Conservation (phyloP, 2,797 vertebrate genomes). For the Lepidocolaptes lacrymiger region DNA sequence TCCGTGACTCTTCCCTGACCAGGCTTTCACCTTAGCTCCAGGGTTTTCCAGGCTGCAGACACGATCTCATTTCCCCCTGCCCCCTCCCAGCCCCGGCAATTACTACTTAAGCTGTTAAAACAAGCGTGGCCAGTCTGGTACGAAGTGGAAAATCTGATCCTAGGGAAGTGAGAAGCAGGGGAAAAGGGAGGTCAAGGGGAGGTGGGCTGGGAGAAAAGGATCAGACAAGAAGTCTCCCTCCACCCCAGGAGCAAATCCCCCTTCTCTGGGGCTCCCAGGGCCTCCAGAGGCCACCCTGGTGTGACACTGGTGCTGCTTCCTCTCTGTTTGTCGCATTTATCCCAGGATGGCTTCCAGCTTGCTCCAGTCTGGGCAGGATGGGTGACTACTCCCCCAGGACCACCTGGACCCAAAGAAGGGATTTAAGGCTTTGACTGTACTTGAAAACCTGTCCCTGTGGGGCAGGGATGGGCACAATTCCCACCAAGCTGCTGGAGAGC, state of each 20-base stretch:
- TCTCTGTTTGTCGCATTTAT: background rate
- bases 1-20: slow-evolving; percentile 32
- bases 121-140: slow-evolving; percentile 63
- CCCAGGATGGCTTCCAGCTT: background rate
- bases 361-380: background rate
- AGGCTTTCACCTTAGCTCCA: slow-evolving; percentile 59
- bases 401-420: fast-evolving
- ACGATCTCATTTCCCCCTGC: slow-evolving; percentile 50
- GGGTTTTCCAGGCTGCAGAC: slow-evolving; percentile 47
- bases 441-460: fast-evolving
- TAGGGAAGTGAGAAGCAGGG: background rate
- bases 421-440: background rate
- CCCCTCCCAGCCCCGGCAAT: slow-evolving; percentile 29
- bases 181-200: slow-evolving; percentile 45
- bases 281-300: background rate
- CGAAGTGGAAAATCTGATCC: slow-evolving; percentile 65
- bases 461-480: background rate
- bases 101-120: slow-evolving; percentile 64
- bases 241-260: background rate
- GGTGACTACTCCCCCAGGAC: background rate
- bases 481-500: background rate
- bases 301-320: background rate
- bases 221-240: background rate
- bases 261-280: background rate
- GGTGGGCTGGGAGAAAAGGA: background rate